Evolutionary conservation across 2,888 invertebrate species (phyloP), one percentile per base, ranked within the genome.

Genomic region (Cepaea hortensis): DNA sequence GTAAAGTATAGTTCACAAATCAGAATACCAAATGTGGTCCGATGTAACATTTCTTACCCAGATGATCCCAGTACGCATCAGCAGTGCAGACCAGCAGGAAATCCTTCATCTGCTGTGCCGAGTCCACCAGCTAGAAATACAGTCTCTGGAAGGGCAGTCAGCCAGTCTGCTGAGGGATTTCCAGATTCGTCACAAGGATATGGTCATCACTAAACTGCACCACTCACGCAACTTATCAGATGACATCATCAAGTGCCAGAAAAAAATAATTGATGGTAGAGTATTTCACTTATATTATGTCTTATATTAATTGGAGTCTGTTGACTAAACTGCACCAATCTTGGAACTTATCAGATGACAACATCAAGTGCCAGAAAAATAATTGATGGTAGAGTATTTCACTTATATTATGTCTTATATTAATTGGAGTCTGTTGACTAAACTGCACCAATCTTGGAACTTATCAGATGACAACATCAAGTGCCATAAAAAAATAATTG

Each of bases 101-200:
- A 96, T 98, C 86, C 95, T 98, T 87, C 96, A 97, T 48, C 95
- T 99, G 81, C 96, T 99, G 94, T 97, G 98, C 92, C 96, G 97
- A 90, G 98, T 98, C 72, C 98, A 98, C 93, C 97, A 98, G 95
- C 95, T 98, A 86, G 98, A 98, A 95, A 98, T 98, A 0, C 98
- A 98, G 94, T 98, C 94, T 88, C 92, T 95, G 62, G 98, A 98
- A 91, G 95, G 98, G 91, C 98, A 98, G 95, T 97, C 98, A 3
- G 97, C 97, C 93, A 95, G 97, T 68, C 95, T 98, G 86, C 96
- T 97, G 80, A 96, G 97, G 50, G 97, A 97, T 91, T 97, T 98
- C 91, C 98, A 98, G 93, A 95, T 98, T 87, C 96, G 97, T 75
- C 95, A 98, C 87, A 95, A 98, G 80, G 98, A 98, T 93, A 95